Base-by-base conservation (phyloP, 2,888 invertebrate genomes). In the Belgica antarctica region DNA sequence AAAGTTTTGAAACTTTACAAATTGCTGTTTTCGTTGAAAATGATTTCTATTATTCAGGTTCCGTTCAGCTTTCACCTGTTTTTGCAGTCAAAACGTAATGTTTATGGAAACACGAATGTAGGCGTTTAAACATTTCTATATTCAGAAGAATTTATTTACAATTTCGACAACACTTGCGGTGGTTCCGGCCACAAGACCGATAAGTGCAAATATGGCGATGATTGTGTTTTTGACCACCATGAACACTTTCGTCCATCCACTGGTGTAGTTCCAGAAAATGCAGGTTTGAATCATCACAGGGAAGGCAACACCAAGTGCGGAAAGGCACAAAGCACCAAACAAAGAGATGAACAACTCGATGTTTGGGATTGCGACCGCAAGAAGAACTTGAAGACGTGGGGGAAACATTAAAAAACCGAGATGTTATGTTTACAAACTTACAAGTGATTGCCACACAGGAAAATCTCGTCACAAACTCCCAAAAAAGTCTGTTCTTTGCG, bases 261-360 rank as follows among this genome's bases (percentile, higher is more conserved):
- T 81, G 4, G 82, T 83, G 70, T 84, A 82, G 75, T 87, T 85
- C 91, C 92, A 94, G 77, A 88, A 89, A 0, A 90, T 89, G 77
- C 89, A 87, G 73, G 89, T 85, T 76, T 96, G 90, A 74, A 96
- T 90, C 72, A 94, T 81, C 0, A 95, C 94, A 7, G 96, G 96
- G 78, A 96, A 91, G 1, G 93, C 91, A 61, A 96, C 82, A 0
- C 96, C 95, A 71, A 96, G 83, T 0, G 90, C 91, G 0, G 95
- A 93, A 59, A 94, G 82, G 73, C 94, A 93, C 1, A 96, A 83
- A 0, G 96, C 94, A n/a, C 96, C 96, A 75, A 91, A 88, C 52
- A 91, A 81, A 0, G 90, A 89, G 72, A 88, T 87, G 75, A 93
- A 91, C 59, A 92, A 81, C 71, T 91, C 91, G 76, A 95, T 80